Percentiles rank a stretch among this genome's conserved stretches.
phyloP scores from a whole-genome alignment of 2,797 vertebrate species.

The Mormyrus hasselquistii region DNA sequence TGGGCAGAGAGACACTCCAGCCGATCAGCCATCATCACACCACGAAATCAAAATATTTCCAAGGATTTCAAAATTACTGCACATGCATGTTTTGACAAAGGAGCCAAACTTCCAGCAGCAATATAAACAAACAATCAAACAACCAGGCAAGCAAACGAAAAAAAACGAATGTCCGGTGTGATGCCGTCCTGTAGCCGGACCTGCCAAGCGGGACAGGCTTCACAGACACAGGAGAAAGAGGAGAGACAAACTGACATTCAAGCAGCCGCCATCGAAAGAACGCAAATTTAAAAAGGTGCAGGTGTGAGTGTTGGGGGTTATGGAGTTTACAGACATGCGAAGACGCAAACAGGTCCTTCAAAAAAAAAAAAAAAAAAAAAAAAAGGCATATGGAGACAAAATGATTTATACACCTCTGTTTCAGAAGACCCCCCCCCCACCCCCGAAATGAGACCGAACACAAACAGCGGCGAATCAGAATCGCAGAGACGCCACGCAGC shows the following conservation, averaged over 20 bases:
- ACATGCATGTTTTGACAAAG: background rate
- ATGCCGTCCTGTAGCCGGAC: background rate
- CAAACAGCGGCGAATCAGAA: background rate
- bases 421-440: background rate
- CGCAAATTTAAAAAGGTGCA: background rate
- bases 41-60: background rate
- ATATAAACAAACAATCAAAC: background rate
- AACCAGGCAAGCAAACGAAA: background rate
- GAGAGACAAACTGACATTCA: background rate
- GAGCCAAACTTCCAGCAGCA: background rate
- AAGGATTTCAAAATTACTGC: background rate
- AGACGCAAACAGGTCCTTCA: background rate
- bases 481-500: background rate
- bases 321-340: background rate
- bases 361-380: background rate
- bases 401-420: background rate
- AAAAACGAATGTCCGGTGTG: background rate
- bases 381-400: background rate
- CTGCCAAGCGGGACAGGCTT: background rate
- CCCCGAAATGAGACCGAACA: background rate
- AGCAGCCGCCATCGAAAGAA: background rate
- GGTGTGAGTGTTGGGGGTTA: background rate
- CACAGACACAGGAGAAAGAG: background rate
- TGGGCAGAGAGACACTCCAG: background rate
- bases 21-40: background rate